Evolutionary conservation across 2,797 vertebrate species (phyloP).

Genomic region (Gallirallus australis): DNA sequence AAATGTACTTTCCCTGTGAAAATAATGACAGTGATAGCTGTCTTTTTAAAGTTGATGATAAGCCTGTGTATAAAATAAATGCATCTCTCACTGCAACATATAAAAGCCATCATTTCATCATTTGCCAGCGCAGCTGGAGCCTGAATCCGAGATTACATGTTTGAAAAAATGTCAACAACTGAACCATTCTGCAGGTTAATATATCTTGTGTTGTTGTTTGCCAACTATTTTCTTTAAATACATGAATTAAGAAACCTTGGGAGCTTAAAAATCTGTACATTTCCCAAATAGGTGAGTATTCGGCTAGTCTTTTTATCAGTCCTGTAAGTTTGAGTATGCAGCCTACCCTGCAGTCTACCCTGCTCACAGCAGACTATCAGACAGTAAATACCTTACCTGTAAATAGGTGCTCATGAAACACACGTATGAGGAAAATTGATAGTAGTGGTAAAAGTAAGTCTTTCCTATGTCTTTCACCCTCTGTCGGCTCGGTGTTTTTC

Average conservation of each 20-base stretch:
- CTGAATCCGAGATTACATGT: neutral
- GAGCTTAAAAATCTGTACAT: neutral
- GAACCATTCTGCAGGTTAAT: constrained; percentile 4
- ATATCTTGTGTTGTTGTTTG: neutral
- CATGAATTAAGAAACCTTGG: constrained; percentile 26
- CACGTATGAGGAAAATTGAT: neutral
- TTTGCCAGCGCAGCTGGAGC: neutral
- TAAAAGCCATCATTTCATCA: neutral
- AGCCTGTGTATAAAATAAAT: constrained; percentile 52
- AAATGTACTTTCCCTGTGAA: neutral
- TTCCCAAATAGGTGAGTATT: constrained; percentile 34
- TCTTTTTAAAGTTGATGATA: constrained; percentile 29
- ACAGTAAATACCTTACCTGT: neutral
- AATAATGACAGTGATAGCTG: constrained; percentile 5
- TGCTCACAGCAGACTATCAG: neutral
- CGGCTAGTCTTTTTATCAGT: neutral
- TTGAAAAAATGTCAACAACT: neutral
- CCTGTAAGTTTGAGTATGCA: neutral
- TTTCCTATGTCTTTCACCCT: neutral
- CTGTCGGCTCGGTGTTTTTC: neutral
- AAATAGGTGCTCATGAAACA: neutral
- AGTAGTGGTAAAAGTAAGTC: neutral
- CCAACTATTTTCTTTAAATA: neutral
- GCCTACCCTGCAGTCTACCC: neutral
- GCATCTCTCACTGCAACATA: constrained; percentile 17